Base-by-base conservation (phyloP, 1,140 invertebrate genomes). In the Pantala flavescens region DNA sequence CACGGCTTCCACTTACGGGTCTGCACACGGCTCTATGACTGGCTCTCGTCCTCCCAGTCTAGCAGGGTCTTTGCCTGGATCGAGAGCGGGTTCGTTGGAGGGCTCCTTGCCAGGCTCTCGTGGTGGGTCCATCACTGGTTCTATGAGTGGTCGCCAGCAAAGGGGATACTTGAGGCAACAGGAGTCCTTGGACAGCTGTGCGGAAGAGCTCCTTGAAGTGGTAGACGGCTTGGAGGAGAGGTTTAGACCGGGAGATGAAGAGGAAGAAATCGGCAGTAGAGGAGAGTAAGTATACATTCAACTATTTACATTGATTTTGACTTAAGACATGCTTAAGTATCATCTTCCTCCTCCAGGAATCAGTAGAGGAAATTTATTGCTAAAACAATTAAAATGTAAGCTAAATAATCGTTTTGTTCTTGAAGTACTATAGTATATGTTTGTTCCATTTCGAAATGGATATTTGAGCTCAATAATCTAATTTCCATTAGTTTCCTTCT, bases 111-210 rank as follows among this genome's bases (percentile, higher is more conserved):
- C 71, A n/a, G 71, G 23, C 1, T 42, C 71, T 3, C 1, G 19
- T 5, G 71, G 19, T 5, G 71, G 71, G 1, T 24, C 23, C 36
- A 14, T 19, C 14, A 9, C 71, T 16, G 23, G 71, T 19, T 16
- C 74, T 28, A 71, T 21, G 10, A 24, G 73, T 23, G 43, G 43
- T 23, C 71, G 71, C 42, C 43, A 77, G 73, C 71, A 43, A n/a
- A 74, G 76, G 14, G 73, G 55, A 0, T 75, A 74, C 28, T 75
- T 78, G n/a, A 74, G 76, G 19, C 24, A 76, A 10, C 78, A 79
- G 70, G 83, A 84, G 73, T 84, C 84, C 16, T 74, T 85, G 1
- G 84, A 85, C 63, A 83, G 82, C 77, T 84, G 83, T 75, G 77
- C 79, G 19, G 83, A 84, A 71, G 84, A 84, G 74, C 81, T 73